These are phyloP conservation scores for Pseudois nayaur DNA, from an alignment of 2,113 vertebrate genomes.

Conservation along the genomic window DNA sequence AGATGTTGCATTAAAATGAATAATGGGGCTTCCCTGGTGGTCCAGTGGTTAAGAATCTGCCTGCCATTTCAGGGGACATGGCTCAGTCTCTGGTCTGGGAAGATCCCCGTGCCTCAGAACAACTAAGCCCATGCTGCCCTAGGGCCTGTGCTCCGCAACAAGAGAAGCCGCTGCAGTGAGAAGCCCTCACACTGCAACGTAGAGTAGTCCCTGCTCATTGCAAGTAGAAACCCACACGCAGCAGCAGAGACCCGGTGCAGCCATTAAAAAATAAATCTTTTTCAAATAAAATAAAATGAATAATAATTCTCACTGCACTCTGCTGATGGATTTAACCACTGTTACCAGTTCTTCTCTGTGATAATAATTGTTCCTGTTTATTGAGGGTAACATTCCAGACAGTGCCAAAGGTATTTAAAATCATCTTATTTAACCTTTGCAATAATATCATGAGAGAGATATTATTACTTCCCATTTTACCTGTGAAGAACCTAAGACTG, in stretches of 20 bases:
- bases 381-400: background rate
- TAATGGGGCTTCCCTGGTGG: background rate
- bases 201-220: background rate
- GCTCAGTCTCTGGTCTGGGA: background rate
- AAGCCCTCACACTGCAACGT: background rate
- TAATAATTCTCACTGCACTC: background rate
- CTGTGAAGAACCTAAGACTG: background rate
- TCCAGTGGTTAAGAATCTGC: background rate
- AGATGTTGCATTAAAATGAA: background rate
- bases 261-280: background rate
- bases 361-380: background rate
- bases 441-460: background rate
- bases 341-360: background rate
- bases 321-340: background rate
- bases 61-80: background rate
- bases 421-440: constrained; percentile 18
- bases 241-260: background rate
- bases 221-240: background rate
- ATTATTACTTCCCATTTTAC: background rate
- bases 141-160: background rate
- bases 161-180: background rate
- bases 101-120: background rate
- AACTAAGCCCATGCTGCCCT: background rate
- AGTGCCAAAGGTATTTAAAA: background rate
- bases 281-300: background rate